Conservation (phyloP, 2,888 invertebrate species). For the Morpho helenor region DNA sequence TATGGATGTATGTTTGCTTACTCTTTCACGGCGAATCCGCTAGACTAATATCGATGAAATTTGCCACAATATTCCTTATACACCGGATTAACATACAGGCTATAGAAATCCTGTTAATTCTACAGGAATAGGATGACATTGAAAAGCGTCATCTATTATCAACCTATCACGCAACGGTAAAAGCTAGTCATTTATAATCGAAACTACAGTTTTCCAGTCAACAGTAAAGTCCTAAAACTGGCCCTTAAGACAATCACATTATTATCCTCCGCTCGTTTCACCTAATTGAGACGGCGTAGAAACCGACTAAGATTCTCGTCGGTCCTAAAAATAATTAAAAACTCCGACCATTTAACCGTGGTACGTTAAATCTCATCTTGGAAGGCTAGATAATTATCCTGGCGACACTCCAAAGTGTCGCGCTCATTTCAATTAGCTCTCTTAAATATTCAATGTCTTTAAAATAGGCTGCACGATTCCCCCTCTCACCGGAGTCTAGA, state of each 20-base stretch:
- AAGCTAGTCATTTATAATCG: too few species aligned
- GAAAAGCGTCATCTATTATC: too few species aligned
- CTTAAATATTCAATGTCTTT: conserved; percentile 79
- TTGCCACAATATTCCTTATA: too few species aligned
- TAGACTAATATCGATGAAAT: too few species aligned
- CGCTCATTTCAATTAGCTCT: conserved; percentile 78
- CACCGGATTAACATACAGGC: too few species aligned
- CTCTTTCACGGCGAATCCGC: too few species aligned
- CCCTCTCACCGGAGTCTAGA: conserved; percentile 55
- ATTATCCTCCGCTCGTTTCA: conserved; percentile 22
- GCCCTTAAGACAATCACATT: conserved; percentile 22
- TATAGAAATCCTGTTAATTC: too few species aligned
- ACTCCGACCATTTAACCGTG: conserved; percentile 61
- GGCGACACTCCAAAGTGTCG: conserved; percentile 78
- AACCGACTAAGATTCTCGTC: conserved; percentile 31
- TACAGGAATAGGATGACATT: too few species aligned
- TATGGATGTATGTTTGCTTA: too few species aligned
- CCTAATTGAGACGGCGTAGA: conserved; percentile 28
- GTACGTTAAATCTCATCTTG: conserved; percentile 75
- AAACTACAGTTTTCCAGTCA: background rate
- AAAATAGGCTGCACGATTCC: conserved; percentile 74
- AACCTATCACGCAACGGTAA: too few species aligned
- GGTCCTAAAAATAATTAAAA: conserved; percentile 49
- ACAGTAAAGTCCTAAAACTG: too few species aligned
- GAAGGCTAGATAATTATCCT: conserved; percentile 76